Percentiles rank a stretch among this genome's conserved stretches.
These are phyloP conservation scores for Drosophila algonquin DNA, from an alignment of 2,888 invertebrate genomes.

Conservation along the genomic window DNA sequence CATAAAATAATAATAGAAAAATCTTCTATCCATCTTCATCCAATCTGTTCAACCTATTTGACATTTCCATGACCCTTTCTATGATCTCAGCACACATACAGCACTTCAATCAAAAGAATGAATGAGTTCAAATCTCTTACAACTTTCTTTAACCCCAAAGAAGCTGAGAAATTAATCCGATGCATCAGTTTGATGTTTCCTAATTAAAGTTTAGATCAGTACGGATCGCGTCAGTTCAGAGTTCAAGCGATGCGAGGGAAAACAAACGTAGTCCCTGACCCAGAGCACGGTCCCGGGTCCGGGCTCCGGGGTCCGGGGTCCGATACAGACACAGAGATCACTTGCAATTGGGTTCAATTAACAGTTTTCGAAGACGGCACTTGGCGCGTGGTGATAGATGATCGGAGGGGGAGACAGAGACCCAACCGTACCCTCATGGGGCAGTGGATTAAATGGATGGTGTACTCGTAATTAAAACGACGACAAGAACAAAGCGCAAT, in stretches of 20 bases:
- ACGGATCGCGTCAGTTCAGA: conserved; percentile 26
- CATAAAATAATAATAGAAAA: neutral
- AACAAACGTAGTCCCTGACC: conserved; percentile 46
- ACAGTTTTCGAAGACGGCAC: conserved; percentile 70
- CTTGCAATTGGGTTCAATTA: conserved; percentile 66
- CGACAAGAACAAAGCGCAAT: conserved; percentile 70
- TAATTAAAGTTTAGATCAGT: conserved; percentile 52
- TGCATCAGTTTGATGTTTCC: conserved; percentile 61
- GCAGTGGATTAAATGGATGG: conserved; percentile 56
- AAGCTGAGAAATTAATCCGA: conserved; percentile 24
- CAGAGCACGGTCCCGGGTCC: conserved; percentile 12
- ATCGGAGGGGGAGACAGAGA: conserved; percentile 47
- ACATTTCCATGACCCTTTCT: conserved; percentile 23
- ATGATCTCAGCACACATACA: conserved; percentile 10
- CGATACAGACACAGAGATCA: conserved; percentile 48
- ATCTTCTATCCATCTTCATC: neutral
- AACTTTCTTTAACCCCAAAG: conserved; percentile 67
- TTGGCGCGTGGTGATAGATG: conserved; percentile 78
- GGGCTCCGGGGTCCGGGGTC: no score
- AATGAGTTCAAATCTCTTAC: conserved; percentile 50
- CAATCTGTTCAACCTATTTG: conserved; percentile 50
- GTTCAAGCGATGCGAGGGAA: conserved; percentile 59
- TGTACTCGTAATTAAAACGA: conserved; percentile 74
- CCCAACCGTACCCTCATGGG: conserved; percentile 58
- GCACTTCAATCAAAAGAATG: conserved; percentile 54